Percentiles rank a stretch among this genome's conserved stretches.
Evolutionary conservation across 2,888 invertebrate species (phyloP).

Genomic region (Spicauda simplicius): DNA sequence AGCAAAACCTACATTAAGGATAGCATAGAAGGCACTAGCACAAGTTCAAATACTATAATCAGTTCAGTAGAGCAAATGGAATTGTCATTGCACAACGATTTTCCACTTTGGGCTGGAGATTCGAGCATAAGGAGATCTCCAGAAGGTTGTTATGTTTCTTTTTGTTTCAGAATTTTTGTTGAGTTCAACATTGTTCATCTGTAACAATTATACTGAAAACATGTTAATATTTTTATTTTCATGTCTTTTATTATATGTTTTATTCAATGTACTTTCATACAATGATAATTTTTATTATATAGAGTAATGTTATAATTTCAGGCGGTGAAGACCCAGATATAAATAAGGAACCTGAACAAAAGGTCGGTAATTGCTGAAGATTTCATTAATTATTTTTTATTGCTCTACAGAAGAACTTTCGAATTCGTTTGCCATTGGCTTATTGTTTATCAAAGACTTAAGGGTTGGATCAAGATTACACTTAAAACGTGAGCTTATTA

Average conservation of each 20-base stretch:
- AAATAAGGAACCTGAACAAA: slow-evolving; percentile 62
- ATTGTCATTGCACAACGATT: slow-evolving; percentile 61
- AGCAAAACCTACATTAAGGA: slow-evolving; percentile 45
- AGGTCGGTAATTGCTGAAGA: slow-evolving; percentile 48
- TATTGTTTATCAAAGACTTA: too few relatives aligned
- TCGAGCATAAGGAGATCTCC: slow-evolving; percentile 90
- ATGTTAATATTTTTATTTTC: too few relatives aligned
- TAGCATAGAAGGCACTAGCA: slow-evolving; percentile 48
- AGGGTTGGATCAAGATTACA: too few relatives aligned
- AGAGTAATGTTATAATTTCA: slow-evolving; percentile 46
- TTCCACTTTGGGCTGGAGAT: slow-evolving; percentile 86
- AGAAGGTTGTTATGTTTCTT: slow-evolving; percentile 80
- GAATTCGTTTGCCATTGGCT: too few relatives aligned
- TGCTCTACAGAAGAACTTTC: too few relatives aligned
- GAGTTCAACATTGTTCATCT: background rate
- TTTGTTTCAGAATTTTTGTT: background rate
- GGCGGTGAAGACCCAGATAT: slow-evolving; percentile 77
- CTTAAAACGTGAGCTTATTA: too few relatives aligned
- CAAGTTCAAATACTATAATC: slow-evolving; percentile 36
- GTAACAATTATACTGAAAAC: background rate
- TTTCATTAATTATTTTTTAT: background rate
- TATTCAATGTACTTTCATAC: too few relatives aligned
- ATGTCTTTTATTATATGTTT: too few relatives aligned
- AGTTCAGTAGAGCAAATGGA: slow-evolving; percentile 46
- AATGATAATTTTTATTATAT: background rate